Conservation (phyloP, 1,140 invertebrate species). For the Drosophila teissieri region DNA sequence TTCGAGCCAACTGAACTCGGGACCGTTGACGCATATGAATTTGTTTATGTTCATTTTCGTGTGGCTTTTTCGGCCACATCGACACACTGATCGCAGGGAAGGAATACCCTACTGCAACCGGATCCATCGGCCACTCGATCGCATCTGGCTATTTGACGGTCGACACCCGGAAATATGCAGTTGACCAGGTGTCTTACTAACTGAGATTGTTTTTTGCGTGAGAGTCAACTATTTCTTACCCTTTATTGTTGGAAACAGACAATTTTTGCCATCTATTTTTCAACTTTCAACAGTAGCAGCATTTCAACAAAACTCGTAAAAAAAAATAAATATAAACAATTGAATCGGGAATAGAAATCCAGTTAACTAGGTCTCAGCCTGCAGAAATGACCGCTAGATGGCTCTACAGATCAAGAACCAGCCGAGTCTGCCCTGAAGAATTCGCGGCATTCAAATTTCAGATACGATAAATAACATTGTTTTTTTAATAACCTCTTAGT, state of each 20-base stretch:
- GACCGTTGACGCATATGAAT: conserved; percentile 65
- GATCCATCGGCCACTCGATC: not conserved
- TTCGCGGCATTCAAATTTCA: too few species aligned
- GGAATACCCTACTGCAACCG: conserved; percentile 13
- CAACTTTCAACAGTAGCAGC: too few species aligned
- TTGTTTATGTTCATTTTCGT: conserved; percentile 48
- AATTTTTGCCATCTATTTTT: too few species aligned
- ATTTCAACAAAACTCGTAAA: too few species aligned
- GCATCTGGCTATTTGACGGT: not conserved
- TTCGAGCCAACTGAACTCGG: conserved; percentile 11
- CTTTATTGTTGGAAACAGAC: not conserved
- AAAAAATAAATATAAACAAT: too few species aligned
- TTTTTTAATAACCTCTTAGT: too few species aligned
- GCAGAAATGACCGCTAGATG: too few species aligned
- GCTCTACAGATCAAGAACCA: too few species aligned
- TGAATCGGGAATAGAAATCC: too few species aligned
- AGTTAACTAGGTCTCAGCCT: too few species aligned
- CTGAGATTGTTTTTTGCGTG: not conserved
- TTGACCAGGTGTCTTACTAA: not conserved
- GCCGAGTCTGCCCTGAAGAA: too few species aligned
- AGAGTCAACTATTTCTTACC: not conserved
- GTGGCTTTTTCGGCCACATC: conserved; percentile 45
- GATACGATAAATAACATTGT: too few species aligned
- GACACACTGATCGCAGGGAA: conserved; percentile 22
- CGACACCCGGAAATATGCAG: conserved; percentile 1